Evolutionary conservation across 2,888 invertebrate species (phyloP), one percentile per base, ranked within the genome.

Genomic region (Leptinotarsa juncta): DNA sequence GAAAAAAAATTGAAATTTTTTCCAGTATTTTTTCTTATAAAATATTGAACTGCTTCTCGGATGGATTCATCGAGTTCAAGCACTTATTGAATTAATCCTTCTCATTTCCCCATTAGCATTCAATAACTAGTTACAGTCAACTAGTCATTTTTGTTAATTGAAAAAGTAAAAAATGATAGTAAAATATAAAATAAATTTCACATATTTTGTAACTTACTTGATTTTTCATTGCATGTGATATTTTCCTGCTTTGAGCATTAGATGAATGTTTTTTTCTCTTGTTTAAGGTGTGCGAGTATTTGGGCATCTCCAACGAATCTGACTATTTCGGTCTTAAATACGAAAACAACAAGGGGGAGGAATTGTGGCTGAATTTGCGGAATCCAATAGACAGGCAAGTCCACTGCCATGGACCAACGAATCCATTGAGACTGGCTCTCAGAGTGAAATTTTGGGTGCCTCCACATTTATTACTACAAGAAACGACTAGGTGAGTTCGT

Each of bases 371-470:
- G 79, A 97, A 97, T 87, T 89, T 96, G 83, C 90, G 96, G 78
- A 97, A 97, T 89, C 93, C 94, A 67, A 91, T 95, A 79, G 93
- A 93, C 84, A 91, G 93, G 75, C 94, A 95, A 85, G 91, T 94
- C 75, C 83, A 82, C 78, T 84, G 83, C 72, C 85, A 87, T 72
- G 91, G 91, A 73, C 92, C 93, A 73, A 89, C 90, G 10, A 89
- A 90, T 55, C 91, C 91, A 55, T 90, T 93, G 76, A 90, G 94
- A 67, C 91, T 95, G 79, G 92, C 93, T 79, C 89, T 95, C 74
- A 89, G 94, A 80, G 95, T 96, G 81, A 97, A 97, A 88, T 97
- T 96, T 90, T 96, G 96, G 95, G 96, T 97, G 65, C 95, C 95
- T 3, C 96, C 96, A 3, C 96, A 96, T 88, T 92, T 94, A 76